These are phyloP conservation scores for Dissostichus mawsoni DNA, from an alignment of 2,113 vertebrate genomes.

Conservation along the genomic window DNA sequence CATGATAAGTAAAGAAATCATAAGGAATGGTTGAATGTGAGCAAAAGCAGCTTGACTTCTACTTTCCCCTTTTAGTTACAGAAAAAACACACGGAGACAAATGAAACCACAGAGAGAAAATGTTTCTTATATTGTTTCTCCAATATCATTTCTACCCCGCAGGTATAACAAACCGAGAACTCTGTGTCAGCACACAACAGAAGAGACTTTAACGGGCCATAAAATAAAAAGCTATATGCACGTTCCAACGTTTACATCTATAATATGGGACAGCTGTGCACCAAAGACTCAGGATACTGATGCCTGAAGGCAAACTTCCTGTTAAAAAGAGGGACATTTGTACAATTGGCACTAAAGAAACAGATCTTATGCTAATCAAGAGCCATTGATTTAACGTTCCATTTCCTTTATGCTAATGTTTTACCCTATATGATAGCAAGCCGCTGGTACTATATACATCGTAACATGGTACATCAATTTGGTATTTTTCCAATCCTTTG, in stretches of 20 bases:
- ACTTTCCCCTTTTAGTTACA: no score
- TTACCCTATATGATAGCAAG: slow-evolving; percentile 3
- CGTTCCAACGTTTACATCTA: slow-evolving; percentile 39
- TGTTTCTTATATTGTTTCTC: slow-evolving; percentile 23
- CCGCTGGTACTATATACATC: background rate
- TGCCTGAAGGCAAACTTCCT: slow-evolving; percentile 44
- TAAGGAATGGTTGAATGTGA: background rate
- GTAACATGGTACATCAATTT: background rate
- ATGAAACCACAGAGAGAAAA: background rate
- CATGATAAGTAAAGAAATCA: slow-evolving; percentile 11
- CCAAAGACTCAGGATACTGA: slow-evolving; percentile 33
- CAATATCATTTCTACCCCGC: slow-evolving; percentile 54
- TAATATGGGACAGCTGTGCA: slow-evolving; percentile 62
- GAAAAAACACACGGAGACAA: no score
- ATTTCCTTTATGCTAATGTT: slow-evolving; percentile 38
- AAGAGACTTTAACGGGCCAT: slow-evolving; percentile 50
- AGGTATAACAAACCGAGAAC: slow-evolving; percentile 52
- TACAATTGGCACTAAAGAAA: slow-evolving; percentile 32
- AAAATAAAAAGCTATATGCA: slow-evolving; percentile 51
- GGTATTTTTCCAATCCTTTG: background rate
- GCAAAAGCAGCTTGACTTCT: slow-evolving; percentile 9
- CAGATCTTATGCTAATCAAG: slow-evolving; percentile 37
- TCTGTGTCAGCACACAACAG: slow-evolving; percentile 36
- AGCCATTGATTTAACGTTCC: slow-evolving; percentile 21
- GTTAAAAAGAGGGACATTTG: slow-evolving; percentile 52